A percentile compares a stretch with the other conserved stretches of the same genome.
Conservation (phyloP, 2,113 vertebrate species). For the Acrocephalus arundinaceus region DNA sequence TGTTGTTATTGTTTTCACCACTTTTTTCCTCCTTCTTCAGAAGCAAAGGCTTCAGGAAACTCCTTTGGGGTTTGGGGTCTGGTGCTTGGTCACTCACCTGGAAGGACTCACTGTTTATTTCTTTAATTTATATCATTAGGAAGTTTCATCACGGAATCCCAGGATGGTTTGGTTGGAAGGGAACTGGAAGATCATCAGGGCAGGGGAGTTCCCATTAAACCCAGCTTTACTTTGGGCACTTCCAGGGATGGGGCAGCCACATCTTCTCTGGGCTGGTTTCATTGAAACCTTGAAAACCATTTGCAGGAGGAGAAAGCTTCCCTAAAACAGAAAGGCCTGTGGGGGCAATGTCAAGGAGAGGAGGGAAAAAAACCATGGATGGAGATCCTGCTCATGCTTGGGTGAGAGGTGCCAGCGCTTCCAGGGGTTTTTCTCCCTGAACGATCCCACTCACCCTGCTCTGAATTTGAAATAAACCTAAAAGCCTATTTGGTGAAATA, state of each 20-base stretch:
- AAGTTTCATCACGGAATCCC: neutral
- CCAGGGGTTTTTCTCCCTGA: neutral
- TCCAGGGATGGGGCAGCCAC: neutral
- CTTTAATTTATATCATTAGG: neutral
- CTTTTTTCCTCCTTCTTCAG: neutral
- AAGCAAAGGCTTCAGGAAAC: neutral
- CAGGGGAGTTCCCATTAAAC: neutral
- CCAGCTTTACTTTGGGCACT: neutral
- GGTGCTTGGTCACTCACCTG: neutral
- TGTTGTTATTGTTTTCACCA: neutral
- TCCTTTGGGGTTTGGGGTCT: neutral
- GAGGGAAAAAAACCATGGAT: accelerated
- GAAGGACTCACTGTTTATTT: accelerated
- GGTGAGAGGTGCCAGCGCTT: neutral
- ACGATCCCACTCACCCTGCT: accelerated
- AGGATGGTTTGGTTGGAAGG: neutral
- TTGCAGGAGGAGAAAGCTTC: neutral
- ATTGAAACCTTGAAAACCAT: neutral
- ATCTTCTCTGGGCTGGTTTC: neutral
- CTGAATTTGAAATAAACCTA: neutral
- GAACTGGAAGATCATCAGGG: neutral
- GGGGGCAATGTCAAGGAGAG: neutral
- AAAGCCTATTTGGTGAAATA: neutral
- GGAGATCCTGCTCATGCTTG: neutral
- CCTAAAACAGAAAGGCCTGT: neutral